Evolutionary conservation across 1,140 invertebrate genomes (phyloP), one percentile per base, ranked within the genome.

Genomic region (Diabrotica virgifera): DNA sequence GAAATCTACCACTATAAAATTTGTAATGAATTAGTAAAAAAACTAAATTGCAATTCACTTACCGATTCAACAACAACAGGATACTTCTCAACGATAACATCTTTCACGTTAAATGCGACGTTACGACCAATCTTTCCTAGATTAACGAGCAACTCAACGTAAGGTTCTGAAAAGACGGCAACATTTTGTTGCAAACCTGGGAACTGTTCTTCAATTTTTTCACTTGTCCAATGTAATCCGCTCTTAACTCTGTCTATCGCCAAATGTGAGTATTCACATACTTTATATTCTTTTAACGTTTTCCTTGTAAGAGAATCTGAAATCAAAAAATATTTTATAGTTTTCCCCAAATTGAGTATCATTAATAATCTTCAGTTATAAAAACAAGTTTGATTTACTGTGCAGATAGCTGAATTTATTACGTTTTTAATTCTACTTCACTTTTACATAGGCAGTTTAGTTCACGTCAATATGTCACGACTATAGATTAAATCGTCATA

Each of bases 131-230:
- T 50, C 55, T 85, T 77, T 63, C 80, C 80, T 9, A 84, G 50
- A 75, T 91, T 85, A 64, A 77, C 79, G 0, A 81, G 74, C 12
- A 90, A 80, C 76, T 86, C 82, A 5, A 82, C 71, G 70, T 89
- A 90, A 0, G 88, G 86, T 68, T 82, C 80, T 13, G 80, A 79
- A 36, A 82, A 74, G 52, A 85, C 82, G n/a, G 79, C 72, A n/a
- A 82, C 80, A 52, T 78, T 77, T 55, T 82, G 80, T 54, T 86
- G 86, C 72, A 89, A 88, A 12, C 86, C 79, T 0, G 89, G 89
- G n/a, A 85, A 84, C 72, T 84, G 85, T 13, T 84, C 80, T 71
- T 90, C 85, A 52, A 88, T 54, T 54, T 64, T 64, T 5, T 54
- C 13, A 59, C 71, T 64, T 10, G 66, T 38, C 61, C 84, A 80